Base-by-base conservation (phyloP, 1,140 invertebrate genomes). In the Thereuonema tuberculata region DNA sequence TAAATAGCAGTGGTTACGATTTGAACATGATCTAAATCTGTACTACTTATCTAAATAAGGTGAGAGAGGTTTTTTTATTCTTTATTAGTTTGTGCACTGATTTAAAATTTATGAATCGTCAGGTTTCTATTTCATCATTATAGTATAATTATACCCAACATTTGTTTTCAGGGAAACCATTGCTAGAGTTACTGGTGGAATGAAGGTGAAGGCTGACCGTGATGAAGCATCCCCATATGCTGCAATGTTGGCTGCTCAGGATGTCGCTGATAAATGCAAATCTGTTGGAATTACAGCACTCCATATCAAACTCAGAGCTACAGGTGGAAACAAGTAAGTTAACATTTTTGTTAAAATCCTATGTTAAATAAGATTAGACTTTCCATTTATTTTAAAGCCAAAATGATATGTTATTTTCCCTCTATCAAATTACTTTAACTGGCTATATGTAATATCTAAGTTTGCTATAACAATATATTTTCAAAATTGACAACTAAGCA, bases 141-240 rank as follows among this genome's bases (percentile, higher is more conserved):
- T n/a, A n/a, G n/a, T n/a, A n/a, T n/a, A n/a, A n/a, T n/a, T n/a
- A n/a, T n/a, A n/a, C n/a, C n/a, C n/a, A n/a, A n/a, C n/a, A n/a
- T n/a, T n/a, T n/a, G n/a, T n/a, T n/a, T 71, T n/a, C 63, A 87
- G 93, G 69, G 95, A 99, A 88, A 99, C 96, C 1, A 98, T 99
- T 70, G 89, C 90, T 60, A 82, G 95, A 70, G 89, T 99, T 29
- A 99, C 97, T 69, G 97, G 97, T 74, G 97, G 97, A 61, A 99
- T 99, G 97, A 99, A 99, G 80, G 97, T 99, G 0, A 99, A 99
- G 76, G 96, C 96, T 69, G 97, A 99, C 79, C 84, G 97, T 81
- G 97, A 99, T 79, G 97, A 99, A 78, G 91, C 95, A 67, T 98
- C 95, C 27, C 97, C 97, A 17, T 99, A 99, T 71, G 97, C 96